Conservation (phyloP, 35 echinoderm and acorn worm species). For the Chiridota heheva region DNA sequence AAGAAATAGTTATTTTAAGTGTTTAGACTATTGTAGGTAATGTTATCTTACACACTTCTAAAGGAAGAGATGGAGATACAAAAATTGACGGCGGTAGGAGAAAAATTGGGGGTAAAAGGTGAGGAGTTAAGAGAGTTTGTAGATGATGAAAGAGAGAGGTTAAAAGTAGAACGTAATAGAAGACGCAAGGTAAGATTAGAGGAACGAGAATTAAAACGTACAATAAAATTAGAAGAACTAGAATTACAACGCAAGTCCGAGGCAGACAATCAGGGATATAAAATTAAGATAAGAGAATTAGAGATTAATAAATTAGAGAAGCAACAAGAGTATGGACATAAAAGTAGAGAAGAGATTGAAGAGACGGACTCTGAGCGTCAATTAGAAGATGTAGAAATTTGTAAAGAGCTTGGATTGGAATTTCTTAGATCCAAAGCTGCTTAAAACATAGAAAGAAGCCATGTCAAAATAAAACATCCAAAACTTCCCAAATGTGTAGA, state of each 20-base stretch:
- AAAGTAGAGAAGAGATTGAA: background rate
- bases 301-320: background rate
- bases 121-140: background rate
- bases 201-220: background rate
- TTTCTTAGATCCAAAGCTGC: background rate
- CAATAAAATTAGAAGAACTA: background rate
- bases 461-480: background rate
- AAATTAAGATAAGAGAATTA: conserved; percentile 11
- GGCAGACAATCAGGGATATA: background rate
- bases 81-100: background rate
- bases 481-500: conserved; percentile 61
- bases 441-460: background rate
- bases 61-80: background rate
- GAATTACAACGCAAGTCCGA: background rate
- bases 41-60: too few species aligned
- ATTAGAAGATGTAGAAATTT: background rate
- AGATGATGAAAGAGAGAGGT: background rate
- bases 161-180: too few species aligned
- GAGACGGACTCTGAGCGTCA: background rate
- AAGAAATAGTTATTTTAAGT: too few species aligned
- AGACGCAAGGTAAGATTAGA: background rate
- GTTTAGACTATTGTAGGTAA: too few species aligned
- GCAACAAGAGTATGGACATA: background rate
- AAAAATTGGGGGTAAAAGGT: background rate
- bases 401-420: background rate